A percentile compares a stretch with the other conserved stretches of the same genome.
phyloP scores from a whole-genome alignment of 2,797 vertebrate species.

The Alectoris magna region DNA sequence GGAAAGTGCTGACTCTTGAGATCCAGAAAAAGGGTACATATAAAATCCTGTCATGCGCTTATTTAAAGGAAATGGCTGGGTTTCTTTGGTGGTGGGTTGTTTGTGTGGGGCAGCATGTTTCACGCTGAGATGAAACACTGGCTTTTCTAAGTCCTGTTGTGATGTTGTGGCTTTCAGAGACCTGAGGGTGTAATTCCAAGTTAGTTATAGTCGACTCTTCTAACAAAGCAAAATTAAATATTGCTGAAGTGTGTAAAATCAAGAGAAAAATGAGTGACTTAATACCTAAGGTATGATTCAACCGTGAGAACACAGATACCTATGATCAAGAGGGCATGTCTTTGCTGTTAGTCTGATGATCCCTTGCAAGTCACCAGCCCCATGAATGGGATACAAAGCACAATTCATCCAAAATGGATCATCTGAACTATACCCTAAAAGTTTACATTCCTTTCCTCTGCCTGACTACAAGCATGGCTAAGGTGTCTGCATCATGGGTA shows the following conservation, averaged over 20 bases:
- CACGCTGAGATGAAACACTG: neutral
- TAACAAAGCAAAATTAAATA: neutral
- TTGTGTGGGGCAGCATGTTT: neutral
- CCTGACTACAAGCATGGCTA: neutral
- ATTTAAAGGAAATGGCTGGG: neutral
- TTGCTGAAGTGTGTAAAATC: neutral
- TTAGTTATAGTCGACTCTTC: neutral
- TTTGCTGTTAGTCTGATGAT: neutral
- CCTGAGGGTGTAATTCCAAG: neutral
- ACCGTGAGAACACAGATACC: accelerated
- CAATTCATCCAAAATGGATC: neutral
- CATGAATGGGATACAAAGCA: neutral
- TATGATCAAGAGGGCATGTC: neutral
- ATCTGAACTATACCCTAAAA: neutral
- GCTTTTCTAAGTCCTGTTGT: neutral
- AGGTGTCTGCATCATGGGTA: accelerated
- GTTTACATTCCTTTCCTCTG: neutral
- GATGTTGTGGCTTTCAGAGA: neutral
- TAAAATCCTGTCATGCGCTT: neutral
- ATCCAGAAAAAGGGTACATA: neutral
- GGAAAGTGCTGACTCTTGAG: neutral
- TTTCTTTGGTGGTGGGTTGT: neutral
- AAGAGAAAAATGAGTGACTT: neutral
- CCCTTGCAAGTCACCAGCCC: neutral
- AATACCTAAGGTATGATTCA: neutral